A percentile compares a stretch with the other conserved stretches of the same genome.
Conservation (phyloP, 2,113 vertebrate genomes). For the Galeopterus variegatus region DNA sequence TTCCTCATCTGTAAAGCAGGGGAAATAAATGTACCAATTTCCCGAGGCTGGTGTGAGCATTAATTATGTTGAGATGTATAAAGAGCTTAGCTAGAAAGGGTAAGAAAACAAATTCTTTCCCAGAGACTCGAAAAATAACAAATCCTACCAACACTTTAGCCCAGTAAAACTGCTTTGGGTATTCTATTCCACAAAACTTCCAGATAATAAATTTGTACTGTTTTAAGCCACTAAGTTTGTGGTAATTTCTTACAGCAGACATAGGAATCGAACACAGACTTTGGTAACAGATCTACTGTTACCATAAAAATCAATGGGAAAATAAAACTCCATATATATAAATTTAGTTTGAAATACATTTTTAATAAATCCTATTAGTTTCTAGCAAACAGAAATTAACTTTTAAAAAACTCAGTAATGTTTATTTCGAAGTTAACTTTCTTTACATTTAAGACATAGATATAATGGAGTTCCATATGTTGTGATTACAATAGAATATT, state of each 20-base stretch:
- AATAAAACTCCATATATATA: neutral
- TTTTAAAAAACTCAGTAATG: neutral
- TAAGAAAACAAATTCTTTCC: neutral
- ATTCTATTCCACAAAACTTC: neutral
- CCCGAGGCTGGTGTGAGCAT: neutral
- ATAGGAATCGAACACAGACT: neutral
- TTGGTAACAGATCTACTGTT: neutral
- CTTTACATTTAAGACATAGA: neutral
- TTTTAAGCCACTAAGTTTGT: neutral
- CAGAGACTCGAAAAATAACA: neutral
- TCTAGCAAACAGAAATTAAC: slow-evolving; percentile 29
- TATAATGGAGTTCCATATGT: neutral
- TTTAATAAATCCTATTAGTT: neutral
- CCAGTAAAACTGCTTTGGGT: neutral
- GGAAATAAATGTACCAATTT: neutral
- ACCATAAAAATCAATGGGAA: slow-evolving; percentile 39
- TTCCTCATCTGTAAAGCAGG: neutral
- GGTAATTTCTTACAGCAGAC: neutral
- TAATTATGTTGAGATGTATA: neutral
- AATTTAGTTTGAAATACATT: slow-evolving; percentile 33
- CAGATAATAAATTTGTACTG: neutral
- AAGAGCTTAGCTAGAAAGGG: neutral
- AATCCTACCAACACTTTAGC: neutral
- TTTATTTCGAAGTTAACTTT: slow-evolving; percentile 35
- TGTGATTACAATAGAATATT: slow-evolving; percentile 5